phyloP scores from a whole-genome alignment of 2,797 vertebrate species.

The Anomalospiza imberbis region DNA sequence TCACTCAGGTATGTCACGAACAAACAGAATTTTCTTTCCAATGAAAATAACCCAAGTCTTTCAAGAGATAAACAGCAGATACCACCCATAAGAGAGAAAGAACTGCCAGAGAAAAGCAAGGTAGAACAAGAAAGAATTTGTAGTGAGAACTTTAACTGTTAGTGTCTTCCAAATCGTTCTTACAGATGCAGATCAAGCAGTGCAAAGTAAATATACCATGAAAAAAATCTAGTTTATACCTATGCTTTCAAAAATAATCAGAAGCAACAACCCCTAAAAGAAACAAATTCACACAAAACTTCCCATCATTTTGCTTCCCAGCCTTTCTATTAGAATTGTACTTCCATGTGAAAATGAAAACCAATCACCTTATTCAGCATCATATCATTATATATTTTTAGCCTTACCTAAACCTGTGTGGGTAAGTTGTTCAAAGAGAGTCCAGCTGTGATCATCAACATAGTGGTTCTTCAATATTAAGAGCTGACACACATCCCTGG shows the following conservation, averaged over 20 bases:
- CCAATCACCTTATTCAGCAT: neutral
- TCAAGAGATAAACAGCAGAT: neutral
- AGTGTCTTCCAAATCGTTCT: neutral
- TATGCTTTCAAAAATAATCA: neutral
- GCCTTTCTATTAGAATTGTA: neutral
- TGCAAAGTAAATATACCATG: neutral
- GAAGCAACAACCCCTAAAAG: neutral
- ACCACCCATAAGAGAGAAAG: neutral
- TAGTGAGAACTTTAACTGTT: neutral
- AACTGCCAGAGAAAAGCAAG: neutral
- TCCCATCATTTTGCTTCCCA: neutral
- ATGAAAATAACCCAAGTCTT: neutral
- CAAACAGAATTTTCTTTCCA: neutral
- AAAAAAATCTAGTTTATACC: neutral
- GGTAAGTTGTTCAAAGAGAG: conserved; percentile 88
- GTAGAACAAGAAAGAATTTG: neutral
- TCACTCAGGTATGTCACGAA: neutral
- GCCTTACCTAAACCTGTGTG: conserved; percentile 87
- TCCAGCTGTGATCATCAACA: conserved; percentile 96
- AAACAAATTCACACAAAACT: neutral
- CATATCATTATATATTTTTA: neutral
- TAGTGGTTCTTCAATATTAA: conserved; percentile 94
- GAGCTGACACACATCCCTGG: conserved; percentile 91
- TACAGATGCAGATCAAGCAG: neutral
- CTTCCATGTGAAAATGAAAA: neutral